A percentile compares a stretch with the other conserved stretches of the same genome.
Conservation (phyloP, 2,113 vertebrate genomes). For the Anarrhichthys ocellatus region DNA sequence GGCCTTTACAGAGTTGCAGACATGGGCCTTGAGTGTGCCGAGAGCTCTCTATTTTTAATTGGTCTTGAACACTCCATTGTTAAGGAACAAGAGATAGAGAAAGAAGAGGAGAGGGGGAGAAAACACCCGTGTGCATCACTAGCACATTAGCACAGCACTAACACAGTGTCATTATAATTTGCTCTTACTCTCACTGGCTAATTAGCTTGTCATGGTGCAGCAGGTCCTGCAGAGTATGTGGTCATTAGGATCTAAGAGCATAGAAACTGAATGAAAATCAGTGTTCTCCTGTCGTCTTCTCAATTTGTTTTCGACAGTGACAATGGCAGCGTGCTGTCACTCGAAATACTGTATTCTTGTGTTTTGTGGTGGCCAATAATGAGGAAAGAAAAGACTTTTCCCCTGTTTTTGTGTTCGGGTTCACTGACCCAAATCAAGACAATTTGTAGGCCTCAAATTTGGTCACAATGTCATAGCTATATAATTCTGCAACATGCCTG, state of each 20-base stretch:
- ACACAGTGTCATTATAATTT: constrained; percentile 79
- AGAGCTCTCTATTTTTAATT: constrained; percentile 81
- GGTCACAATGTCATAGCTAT: neutral
- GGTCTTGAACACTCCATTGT: constrained; percentile 72
- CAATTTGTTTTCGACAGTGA: constrained; percentile 11
- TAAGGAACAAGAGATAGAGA: constrained; percentile 54
- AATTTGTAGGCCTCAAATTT: constrained; percentile 52
- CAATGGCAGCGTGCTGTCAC: constrained; percentile 30
- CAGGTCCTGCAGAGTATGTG: constrained; percentile 64
- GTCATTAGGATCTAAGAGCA: constrained; percentile 68
- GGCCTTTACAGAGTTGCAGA: constrained; percentile 75
- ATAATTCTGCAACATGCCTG: neutral
- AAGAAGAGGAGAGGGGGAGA: constrained; percentile 35
- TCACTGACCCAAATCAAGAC: constrained; percentile 47
- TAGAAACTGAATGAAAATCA: constrained; percentile 55
- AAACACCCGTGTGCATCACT: constrained; percentile 64
- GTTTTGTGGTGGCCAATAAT: constrained; percentile 52
- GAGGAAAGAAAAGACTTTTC: constrained; percentile 18
- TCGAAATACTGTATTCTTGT: constrained; percentile 34
- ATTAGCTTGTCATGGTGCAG: constrained; percentile 79
- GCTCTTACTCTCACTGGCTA: constrained; percentile 75
- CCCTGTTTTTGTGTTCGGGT: constrained; percentile 38
- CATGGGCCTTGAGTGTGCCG: constrained; percentile 64
- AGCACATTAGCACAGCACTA: constrained; percentile 74
- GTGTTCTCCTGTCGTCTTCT: constrained; percentile 46